Conservation (phyloP, 1,140 invertebrate species). For the Argopecten irradians region DNA sequence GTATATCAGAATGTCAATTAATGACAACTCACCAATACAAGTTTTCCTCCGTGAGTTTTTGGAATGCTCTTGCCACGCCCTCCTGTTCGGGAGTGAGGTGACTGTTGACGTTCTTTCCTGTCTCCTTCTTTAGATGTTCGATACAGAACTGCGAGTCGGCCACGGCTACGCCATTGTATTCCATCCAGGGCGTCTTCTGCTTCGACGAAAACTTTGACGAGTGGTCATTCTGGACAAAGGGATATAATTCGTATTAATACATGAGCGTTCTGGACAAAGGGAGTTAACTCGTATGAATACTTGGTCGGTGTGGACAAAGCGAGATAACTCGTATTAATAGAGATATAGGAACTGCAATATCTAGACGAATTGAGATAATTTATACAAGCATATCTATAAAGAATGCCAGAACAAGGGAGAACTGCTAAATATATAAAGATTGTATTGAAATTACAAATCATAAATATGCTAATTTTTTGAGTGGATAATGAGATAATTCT, state of each 20-base stretch:
- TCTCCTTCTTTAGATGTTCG: constrained; percentile 72
- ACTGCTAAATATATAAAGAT: too few species aligned
- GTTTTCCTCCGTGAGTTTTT: constrained; percentile 76
- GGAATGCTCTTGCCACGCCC: constrained; percentile 68
- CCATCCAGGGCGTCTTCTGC: constrained; percentile 78
- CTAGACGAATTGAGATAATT: too few species aligned
- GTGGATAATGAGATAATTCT: too few species aligned
- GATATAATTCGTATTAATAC: neutral
- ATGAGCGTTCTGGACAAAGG: too few species aligned
- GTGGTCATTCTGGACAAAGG: constrained; percentile 66
- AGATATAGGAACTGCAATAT: too few species aligned
- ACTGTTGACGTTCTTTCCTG: constrained; percentile 62
- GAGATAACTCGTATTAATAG: too few species aligned
- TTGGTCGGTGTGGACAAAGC: too few species aligned
- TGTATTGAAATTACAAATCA: too few species aligned
- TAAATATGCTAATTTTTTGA: too few species aligned
- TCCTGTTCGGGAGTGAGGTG: constrained; percentile 61
- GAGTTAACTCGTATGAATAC: too few species aligned
- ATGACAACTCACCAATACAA: constrained; percentile 72
- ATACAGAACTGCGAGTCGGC: constrained; percentile 78
- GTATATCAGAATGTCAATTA: neutral
- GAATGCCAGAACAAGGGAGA: too few species aligned
- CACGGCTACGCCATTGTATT: constrained; percentile 74
- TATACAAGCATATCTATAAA: too few species aligned
- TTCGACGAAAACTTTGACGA: constrained; percentile 67